Evolutionary conservation across 2,113 vertebrate genomes (phyloP).

Genomic region (Lepisosteus osseus): DNA sequence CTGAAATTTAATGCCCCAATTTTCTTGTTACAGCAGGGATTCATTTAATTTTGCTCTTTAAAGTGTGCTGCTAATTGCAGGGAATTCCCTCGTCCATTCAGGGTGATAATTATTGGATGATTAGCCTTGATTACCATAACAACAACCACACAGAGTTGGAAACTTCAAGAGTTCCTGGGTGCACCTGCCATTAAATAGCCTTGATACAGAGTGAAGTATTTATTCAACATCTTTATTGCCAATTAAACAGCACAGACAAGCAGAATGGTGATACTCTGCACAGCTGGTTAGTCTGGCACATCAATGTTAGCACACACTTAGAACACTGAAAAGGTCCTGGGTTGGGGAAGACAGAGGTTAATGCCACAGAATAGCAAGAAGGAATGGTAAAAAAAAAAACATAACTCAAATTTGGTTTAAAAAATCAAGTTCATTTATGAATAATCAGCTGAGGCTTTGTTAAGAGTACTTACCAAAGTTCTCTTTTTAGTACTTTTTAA

Average conservation of each 20-base stretch:
- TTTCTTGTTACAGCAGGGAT: not conserved
- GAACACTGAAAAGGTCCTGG: slow-evolving; percentile 9
- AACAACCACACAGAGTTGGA: slow-evolving; percentile 40
- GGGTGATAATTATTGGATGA: slow-evolving; percentile 46
- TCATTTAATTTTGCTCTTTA: not conserved
- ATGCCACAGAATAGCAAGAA: not conserved
- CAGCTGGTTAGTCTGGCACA: slow-evolving; percentile 7
- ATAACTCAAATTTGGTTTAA: too few relatives aligned
- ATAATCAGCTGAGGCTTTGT: too few relatives aligned
- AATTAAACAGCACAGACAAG: slow-evolving; percentile 12
- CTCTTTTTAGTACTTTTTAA: too few relatives aligned
- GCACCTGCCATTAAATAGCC: slow-evolving; percentile 30
- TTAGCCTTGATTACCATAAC: slow-evolving; percentile 54
- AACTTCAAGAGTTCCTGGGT: slow-evolving; percentile 26
- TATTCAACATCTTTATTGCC: slow-evolving; percentile 24
- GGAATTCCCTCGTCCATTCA: slow-evolving; percentile 44
- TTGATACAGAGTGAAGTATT: slow-evolving; percentile 10
- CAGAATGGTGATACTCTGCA: slow-evolving; percentile 16
- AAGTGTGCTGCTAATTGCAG: slow-evolving; percentile 38
- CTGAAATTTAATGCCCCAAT: not conserved
- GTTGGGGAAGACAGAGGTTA: not conserved
- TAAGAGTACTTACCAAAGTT: too few relatives aligned
- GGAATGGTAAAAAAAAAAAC: too few relatives aligned
- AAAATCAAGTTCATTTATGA: too few relatives aligned
- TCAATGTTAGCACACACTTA: slow-evolving; percentile 14